Percentiles rank a stretch among this genome's conserved stretches.
phyloP scores from a whole-genome alignment of 2,888 invertebrate species.

The Chrysolina americana region DNA sequence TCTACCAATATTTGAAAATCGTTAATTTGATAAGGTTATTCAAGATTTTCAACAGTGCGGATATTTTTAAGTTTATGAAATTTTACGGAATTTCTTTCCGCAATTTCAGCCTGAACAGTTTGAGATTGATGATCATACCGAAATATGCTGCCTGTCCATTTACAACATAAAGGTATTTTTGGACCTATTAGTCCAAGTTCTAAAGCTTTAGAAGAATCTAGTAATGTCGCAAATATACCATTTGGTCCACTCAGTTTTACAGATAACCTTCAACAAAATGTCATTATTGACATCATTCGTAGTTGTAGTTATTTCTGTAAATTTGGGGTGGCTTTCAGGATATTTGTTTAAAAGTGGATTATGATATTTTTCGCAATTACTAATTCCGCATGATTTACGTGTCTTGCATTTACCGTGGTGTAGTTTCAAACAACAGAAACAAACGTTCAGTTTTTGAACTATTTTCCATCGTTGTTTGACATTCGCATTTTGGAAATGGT shows the following conservation, averaged over 20 bases:
- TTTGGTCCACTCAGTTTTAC: conserved; percentile 2
- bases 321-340: neutral
- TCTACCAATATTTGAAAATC: neutral
- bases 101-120: conserved; percentile 5
- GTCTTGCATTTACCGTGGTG: conserved; percentile 4
- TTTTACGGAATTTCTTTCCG: neutral
- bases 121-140: conserved; percentile 6
- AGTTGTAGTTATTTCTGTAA: neutral
- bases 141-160: conserved; percentile 16
- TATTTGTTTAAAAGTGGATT: neutral
- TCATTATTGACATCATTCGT: conserved; percentile 1
- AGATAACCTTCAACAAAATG: neutral
- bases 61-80: conserved; percentile 24
- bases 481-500: conserved; percentile 1
- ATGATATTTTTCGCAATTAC: neutral
- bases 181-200: neutral
- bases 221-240: neutral
- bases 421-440: neutral
- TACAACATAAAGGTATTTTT: conserved; percentile 8
- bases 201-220: too few species aligned
- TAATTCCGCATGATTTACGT: neutral
- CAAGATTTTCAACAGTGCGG: conserved; percentile 10
- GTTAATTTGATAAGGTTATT: neutral
- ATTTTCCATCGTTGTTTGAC: conserved; percentile 17
- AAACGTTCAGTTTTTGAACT: conserved; percentile 5